Evolutionary conservation across 2,113 vertebrate species (phyloP).

Genomic region (Enhydra lutris): DNA sequence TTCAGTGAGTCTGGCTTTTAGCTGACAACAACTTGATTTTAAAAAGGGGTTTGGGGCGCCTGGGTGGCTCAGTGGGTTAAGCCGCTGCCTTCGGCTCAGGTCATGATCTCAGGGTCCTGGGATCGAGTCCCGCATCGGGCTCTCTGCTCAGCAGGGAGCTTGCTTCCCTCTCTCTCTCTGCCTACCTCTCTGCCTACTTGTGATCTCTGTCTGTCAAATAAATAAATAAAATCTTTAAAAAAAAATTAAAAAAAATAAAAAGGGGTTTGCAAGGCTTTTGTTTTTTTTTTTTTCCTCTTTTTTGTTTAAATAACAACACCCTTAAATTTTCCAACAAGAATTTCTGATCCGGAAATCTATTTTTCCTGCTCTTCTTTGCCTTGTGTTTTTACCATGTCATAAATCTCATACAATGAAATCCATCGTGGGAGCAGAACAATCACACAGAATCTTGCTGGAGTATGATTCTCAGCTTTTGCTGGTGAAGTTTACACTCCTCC

Average conservation of each 20-base stretch:
- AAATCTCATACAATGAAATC: conserved; percentile 33
- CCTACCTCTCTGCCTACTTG: no score
- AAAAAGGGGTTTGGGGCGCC: not conserved
- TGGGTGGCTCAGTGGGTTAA: no score
- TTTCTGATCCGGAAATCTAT: conserved; percentile 51
- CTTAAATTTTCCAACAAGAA: conserved; percentile 18
- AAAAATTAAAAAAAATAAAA: no score
- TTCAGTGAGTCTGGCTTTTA: not conserved
- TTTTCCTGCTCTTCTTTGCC: conserved; percentile 8
- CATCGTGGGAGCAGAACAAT: conserved; percentile 32
- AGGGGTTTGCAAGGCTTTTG: not conserved
- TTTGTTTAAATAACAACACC: not conserved
- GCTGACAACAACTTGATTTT: not conserved
- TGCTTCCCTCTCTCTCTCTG: no score
- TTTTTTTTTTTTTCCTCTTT: not conserved
- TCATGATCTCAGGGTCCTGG: no score
- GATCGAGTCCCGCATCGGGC: no score
- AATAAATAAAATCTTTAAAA: no score
- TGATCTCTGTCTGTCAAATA: no score
- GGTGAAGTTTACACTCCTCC: conserved; percentile 68
- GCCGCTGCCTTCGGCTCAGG: no score
- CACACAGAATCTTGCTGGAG: conserved; percentile 1
- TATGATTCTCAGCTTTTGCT: conserved; percentile 69
- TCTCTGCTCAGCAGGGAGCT: no score
- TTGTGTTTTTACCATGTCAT: not conserved